Evolutionary conservation across 2,113 vertebrate species (phyloP), one percentile per base, ranked within the genome.

Genomic region (Pteruthius melanotis): DNA sequence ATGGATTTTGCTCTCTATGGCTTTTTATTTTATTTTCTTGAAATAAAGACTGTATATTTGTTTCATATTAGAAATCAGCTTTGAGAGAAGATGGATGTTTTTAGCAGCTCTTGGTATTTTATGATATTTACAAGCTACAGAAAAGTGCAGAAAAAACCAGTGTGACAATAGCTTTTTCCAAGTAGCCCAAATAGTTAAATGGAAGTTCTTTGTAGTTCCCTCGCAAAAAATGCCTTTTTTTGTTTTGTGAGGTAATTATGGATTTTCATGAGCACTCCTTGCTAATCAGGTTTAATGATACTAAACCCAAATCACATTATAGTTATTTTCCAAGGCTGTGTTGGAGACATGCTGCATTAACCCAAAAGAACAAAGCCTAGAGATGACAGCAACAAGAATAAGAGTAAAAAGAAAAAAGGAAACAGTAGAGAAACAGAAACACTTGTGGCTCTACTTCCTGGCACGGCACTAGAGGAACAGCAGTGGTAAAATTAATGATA

Each of bases 261-360:
- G 97, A 95, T 97, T 97, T 97, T 97, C 87, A 85, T 87, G 89
- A 94, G 80, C 83, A 92, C 14, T 93, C 66, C 92, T 93, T 96
- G 83, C 91, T 97, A 97, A 97, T 97, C 83, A 78, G 85, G 80
- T 96, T 97, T 97, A 97, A 97, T 85, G 94, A 93, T 83, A 95
- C 76, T 93, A 92, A 97, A 95, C 77, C 53, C 90, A 96, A 97
- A 97, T 95, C 82, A 53, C 90, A 96, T 97, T 96, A 97, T 94
- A 94, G 94, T 93, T 97, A 84, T 97, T 97, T 97, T 96, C 82
- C 56, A 65, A 94, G 88, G 60, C 94, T 69, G 20, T 86, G 70
- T 69, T 94, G 86, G 89, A 97, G 92, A 77, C n/a, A 83, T 71
- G 94, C 89, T 39, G 33, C 87, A 68, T 87, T 96, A 98, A 92